Evolutionary conservation across 2,113 vertebrate species (phyloP), one percentile per base, ranked within the genome.

Genomic region (Tachysurus vachellii): DNA sequence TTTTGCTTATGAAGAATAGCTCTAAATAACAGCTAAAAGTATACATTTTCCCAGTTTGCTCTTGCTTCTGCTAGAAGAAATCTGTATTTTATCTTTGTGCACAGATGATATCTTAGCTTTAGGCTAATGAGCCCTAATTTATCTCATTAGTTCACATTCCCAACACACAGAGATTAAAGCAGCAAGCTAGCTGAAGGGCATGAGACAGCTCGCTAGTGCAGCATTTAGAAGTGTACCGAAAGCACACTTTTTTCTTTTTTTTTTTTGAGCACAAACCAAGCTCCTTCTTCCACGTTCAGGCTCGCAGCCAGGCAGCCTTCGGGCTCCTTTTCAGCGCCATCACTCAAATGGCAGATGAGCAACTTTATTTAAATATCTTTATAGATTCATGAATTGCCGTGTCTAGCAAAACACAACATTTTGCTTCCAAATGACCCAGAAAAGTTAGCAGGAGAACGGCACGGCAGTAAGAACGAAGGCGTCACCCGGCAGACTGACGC

Each of bases 61-160:
- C 50, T 36, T 85, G 85, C 54, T 62, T 16, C 68, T 21, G 57
- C 80, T 90, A 75, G 31, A 71, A 86, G 82, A 50, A 70, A 77
- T 87, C 54, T 50, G 44, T 77, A 21, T 56, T 73, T 44, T 86
- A 64, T 82, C 42, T 50, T 31, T 42, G 75, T 76, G 82, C 83
- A 88, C 73, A 81, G 54, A 82, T 54, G 53, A 73, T 83, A 87
- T 90, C 73, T 90, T 92, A 64, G 91, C 92, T 94, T 87, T 62
- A 44, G 92, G 93, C 92, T 80, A 92, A 88, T 83, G 50, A 90
- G 91, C 91, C 88, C 91, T 90, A 80, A 93, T 93, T 93, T 89
- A 93, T 92, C 91, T 92, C 90, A 93, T 94, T 93, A 92, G 92
- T 91, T 94, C 89, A 92, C 86, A 92, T 93, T 91, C 92, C 91